A percentile compares a stretch with the other conserved stretches of the same genome.
Evolutionary conservation across 2,888 invertebrate genomes (phyloP).

Genomic region (Tipula helvola): DNA sequence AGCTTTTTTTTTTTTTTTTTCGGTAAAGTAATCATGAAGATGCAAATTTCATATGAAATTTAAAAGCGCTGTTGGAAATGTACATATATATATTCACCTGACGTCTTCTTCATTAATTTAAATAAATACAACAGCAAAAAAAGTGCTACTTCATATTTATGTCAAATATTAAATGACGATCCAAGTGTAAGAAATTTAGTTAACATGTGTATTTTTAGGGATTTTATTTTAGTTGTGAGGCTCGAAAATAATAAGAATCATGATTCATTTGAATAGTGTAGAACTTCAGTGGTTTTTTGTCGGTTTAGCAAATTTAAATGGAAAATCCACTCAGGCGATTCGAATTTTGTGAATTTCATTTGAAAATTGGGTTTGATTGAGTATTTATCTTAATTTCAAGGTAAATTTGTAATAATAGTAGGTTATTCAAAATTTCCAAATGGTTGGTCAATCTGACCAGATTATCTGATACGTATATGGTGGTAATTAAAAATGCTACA

Average conservation of each 20-base stretch:
- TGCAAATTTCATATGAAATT: not conserved
- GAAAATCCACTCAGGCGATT: not conserved
- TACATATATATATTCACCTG: not conserved
- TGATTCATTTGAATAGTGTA: not conserved
- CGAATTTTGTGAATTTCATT: not conserved
- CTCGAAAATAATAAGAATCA: not conserved
- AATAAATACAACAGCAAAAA: not conserved
- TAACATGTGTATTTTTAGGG: not conserved
- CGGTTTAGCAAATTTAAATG: not conserved
- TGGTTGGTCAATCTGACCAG: too few relatives aligned
- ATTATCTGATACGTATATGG: too few relatives aligned
- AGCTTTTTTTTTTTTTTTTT: not conserved
- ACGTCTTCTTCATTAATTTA: not conserved
- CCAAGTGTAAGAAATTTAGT: not conserved
- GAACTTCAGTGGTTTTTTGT: not conserved
- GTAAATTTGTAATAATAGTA: too few relatives aligned
- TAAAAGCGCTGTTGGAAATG: not conserved
- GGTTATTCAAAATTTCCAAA: too few relatives aligned
- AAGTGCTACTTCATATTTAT: not conserved
- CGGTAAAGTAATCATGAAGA: not conserved
- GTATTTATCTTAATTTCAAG: too few relatives aligned
- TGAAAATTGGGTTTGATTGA: not conserved
- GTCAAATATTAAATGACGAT: not conserved
- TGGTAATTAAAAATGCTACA: too few relatives aligned
- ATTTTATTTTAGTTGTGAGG: not conserved